Percentiles rank a stretch among this genome's conserved stretches.
These are phyloP conservation scores for Oncopodura yosiiana DNA, from an alignment of 1,140 invertebrate species.

Conservation along the genomic window DNA sequence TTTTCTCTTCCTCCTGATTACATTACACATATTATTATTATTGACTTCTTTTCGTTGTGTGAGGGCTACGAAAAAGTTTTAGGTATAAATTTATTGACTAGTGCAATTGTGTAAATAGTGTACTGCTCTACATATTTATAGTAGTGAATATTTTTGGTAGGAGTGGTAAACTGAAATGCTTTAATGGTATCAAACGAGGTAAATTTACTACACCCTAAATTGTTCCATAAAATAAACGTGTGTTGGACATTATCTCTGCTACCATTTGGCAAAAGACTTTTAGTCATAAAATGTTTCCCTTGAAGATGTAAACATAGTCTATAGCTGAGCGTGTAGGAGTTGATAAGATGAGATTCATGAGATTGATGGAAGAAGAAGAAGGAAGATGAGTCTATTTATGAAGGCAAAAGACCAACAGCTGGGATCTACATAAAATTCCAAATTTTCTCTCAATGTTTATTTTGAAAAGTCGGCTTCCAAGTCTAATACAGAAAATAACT, in stretches of 20 bases:
- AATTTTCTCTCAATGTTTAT: neutral
- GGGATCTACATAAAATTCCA: constrained; percentile 21
- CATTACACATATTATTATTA: too few species aligned
- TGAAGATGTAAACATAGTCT: neutral
- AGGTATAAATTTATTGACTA: too few species aligned
- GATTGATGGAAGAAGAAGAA: constrained; percentile 1
- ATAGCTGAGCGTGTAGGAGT: neutral
- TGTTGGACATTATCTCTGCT: too few species aligned
- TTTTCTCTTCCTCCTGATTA: too few species aligned
- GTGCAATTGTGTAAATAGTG: too few species aligned
- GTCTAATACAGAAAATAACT: constrained; percentile 9
- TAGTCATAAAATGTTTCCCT: neutral
- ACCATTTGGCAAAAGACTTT: too few species aligned
- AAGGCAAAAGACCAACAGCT: constrained; percentile 18
- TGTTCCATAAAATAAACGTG: constrained; percentile 13
- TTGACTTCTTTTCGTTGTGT: too few species aligned
- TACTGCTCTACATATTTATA: neutral
- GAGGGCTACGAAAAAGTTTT: too few species aligned
- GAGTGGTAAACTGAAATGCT: neutral
- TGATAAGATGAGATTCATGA: too few species aligned
- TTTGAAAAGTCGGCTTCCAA: constrained; percentile 1
- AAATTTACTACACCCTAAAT: constrained; percentile 21
- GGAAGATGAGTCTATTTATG: neutral
- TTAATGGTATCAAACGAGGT: constrained; percentile 14
- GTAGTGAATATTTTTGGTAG: neutral